Evolutionary conservation across 2,888 invertebrate species (phyloP), one percentile per base, ranked within the genome.

Genomic region (Melikaiella ostensackeni): DNA sequence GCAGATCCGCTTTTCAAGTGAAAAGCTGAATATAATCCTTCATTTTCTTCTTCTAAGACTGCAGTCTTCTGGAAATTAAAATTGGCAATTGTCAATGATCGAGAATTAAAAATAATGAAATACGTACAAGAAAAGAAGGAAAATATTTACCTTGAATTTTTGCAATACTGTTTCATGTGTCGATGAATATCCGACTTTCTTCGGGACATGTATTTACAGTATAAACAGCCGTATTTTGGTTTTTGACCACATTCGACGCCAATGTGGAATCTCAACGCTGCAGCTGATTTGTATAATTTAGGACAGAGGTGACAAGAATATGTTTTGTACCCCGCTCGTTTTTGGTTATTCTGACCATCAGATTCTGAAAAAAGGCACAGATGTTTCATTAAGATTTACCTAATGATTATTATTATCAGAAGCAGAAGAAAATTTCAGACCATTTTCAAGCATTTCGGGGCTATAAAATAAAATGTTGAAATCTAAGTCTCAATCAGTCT

Each of bases 201-300:
- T 75, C 85, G 79, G 5, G 88, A 85, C 78, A 82, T 85, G 81
- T 89, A 89, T 42, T 75, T 80, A 79, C 91, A 91, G 30, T 86
- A 79, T 33, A 83, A 83, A 79, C 90, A 91, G 74, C 74, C 80
- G 63, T 85, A 86, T 75, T 84, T 85, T 8, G 87, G 86, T 61
- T 88, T 85, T 21, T 79, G 79, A 62, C 86, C 86, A 70, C 88
- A 88, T 66, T 89, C 88, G 77, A 84, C 83, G 63, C 78, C 82
- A 70, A 85, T 85, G 81, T 89, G 88, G 75, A 85, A 88, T 63
- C 81, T 85, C 27, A 86, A 66, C 0, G 87, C 84, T 61, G 82
- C 80, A 42, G 82, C 42, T 5, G 86, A 82, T 76, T 86, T 87
- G 82, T 88, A 88, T 9, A 62, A 83, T 64, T 82, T 81, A 0